Conservation (phyloP, 2,888 invertebrate genomes). For the Chrysolina oricalcia region DNA sequence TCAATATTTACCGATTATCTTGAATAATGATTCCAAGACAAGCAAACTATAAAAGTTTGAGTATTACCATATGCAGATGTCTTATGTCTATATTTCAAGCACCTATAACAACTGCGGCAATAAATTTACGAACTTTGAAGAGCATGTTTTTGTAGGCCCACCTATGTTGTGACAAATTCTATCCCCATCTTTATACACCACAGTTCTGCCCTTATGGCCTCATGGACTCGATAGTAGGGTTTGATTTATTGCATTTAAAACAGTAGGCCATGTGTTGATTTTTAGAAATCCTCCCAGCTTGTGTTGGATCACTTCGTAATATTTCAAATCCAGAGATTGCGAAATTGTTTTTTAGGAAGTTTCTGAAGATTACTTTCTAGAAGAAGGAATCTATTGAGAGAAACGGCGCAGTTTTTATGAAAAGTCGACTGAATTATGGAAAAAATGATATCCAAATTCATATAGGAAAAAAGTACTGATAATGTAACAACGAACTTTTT, state of each 20-base stretch:
- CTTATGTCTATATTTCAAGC: constrained; percentile 33
- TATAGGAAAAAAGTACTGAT: too few species aligned
- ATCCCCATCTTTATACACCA: constrained; percentile 47
- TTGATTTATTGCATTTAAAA: constrained; percentile 52
- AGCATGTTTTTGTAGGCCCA: constrained; percentile 45
- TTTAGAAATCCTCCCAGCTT: constrained; percentile 48
- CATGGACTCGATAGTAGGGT: constrained; percentile 23
- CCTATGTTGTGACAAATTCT: constrained; percentile 57
- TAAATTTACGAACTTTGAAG: constrained; percentile 33
- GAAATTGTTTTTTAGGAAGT: neutral
- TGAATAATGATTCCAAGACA: neutral
- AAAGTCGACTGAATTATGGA: too few species aligned
- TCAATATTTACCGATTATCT: neutral
- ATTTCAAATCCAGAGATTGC: constrained; percentile 18
- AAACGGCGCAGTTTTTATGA: too few species aligned
- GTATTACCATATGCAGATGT: constrained; percentile 25
- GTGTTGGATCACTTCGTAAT: constrained; percentile 34
- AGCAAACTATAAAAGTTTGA: constrained; percentile 22
- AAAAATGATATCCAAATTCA: too few species aligned
- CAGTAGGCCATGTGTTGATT: constrained; percentile 62
- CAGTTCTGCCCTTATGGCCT: constrained; percentile 41
- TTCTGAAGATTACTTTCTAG: neutral
- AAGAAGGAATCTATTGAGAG: too few species aligned
- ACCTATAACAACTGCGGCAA: constrained; percentile 43
- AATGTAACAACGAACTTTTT: too few species aligned